phyloP scores from a whole-genome alignment of 2,888 invertebrate species.

The Cheilosia grossa region DNA sequence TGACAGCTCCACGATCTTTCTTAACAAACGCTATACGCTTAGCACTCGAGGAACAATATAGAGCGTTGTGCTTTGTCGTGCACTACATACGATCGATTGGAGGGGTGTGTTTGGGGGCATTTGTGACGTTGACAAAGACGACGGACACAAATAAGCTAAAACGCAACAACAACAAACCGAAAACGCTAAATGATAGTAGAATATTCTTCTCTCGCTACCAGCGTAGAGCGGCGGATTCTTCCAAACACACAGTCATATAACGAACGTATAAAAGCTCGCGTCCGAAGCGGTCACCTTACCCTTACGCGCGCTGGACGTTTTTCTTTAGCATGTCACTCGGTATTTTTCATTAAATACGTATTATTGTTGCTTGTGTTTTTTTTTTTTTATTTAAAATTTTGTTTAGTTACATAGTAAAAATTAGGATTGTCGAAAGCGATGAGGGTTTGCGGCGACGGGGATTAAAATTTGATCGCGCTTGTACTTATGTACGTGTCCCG shows the following conservation, averaged over 20 bases:
- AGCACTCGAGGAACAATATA: slow-evolving; percentile 43
- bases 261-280: slow-evolving; percentile 69
- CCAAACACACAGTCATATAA: slow-evolving; percentile 56
- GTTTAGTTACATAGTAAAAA: slow-evolving; percentile 24
- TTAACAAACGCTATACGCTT: slow-evolving; percentile 46
- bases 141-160: slow-evolving; percentile 43
- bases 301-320: slow-evolving; percentile 59
- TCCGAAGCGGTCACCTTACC: slow-evolving; percentile 66
- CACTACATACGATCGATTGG: slow-evolving; percentile 53
- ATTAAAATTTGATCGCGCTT: slow-evolving; percentile 7
- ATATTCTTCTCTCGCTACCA: slow-evolving; percentile 52
- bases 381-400: slow-evolving; percentile 41
- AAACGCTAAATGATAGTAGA: slow-evolving; percentile 66
- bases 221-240: slow-evolving; percentile 43
- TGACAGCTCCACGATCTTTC: slow-evolving; percentile 54
- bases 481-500: slow-evolving; percentile 6
- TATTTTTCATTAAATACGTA: slow-evolving; percentile 52
- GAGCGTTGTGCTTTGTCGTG: slow-evolving; percentile 54
- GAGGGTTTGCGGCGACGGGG: slow-evolving; percentile 17
- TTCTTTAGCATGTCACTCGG: slow-evolving; percentile 55
- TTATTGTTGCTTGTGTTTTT: slow-evolving; percentile 24
- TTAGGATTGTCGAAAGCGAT: slow-evolving; percentile 37
- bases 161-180: slow-evolving; percentile 29
- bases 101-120: slow-evolving; percentile 39
- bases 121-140: slow-evolving; percentile 44